These are phyloP conservation scores for Agapetus fuscipes DNA, from an alignment of 2,888 invertebrate species.

Conservation along the genomic window DNA sequence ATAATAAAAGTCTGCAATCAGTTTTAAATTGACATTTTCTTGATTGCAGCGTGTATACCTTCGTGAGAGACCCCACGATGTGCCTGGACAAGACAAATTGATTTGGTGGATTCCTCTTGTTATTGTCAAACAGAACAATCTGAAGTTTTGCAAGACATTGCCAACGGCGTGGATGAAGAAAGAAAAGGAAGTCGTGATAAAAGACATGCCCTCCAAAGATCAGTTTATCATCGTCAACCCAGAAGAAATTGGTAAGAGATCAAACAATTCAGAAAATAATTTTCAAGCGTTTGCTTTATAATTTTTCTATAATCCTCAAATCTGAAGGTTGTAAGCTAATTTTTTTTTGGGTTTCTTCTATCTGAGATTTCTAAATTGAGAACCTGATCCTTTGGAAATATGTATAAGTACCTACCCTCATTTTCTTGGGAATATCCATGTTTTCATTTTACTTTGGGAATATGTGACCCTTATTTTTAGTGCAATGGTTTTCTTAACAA, in stretches of 20 bases:
- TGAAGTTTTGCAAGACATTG: slow-evolving; percentile 48
- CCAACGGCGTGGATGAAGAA: slow-evolving; percentile 57
- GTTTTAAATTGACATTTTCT: too few relatives aligned
- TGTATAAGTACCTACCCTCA: too few relatives aligned
- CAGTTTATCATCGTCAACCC: slow-evolving; percentile 71
- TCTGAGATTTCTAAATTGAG: neutral
- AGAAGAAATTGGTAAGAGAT: slow-evolving; percentile 62
- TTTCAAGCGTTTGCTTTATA: too few relatives aligned
- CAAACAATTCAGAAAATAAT: too few relatives aligned
- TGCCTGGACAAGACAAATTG: slow-evolving; percentile 59
- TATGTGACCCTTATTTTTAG: too few relatives aligned
- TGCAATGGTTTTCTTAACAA: too few relatives aligned
- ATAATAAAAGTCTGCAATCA: too few relatives aligned
- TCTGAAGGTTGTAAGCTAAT: neutral
- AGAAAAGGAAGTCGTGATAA: slow-evolving; percentile 42
- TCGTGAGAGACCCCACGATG: slow-evolving; percentile 62
- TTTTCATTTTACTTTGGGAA: too few relatives aligned
- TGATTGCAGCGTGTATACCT: too few relatives aligned
- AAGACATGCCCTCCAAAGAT: slow-evolving; percentile 44
- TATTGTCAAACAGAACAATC: slow-evolving; percentile 45
- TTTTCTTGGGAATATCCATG: too few relatives aligned
- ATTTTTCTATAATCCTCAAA: too few relatives aligned
- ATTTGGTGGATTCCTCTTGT: slow-evolving; percentile 69
- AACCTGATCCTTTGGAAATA: too few relatives aligned
- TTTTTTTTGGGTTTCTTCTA: slow-evolving; percentile 1